phyloP scores from a whole-genome alignment of 2,797 vertebrate species.

The Valencia hispanica region DNA sequence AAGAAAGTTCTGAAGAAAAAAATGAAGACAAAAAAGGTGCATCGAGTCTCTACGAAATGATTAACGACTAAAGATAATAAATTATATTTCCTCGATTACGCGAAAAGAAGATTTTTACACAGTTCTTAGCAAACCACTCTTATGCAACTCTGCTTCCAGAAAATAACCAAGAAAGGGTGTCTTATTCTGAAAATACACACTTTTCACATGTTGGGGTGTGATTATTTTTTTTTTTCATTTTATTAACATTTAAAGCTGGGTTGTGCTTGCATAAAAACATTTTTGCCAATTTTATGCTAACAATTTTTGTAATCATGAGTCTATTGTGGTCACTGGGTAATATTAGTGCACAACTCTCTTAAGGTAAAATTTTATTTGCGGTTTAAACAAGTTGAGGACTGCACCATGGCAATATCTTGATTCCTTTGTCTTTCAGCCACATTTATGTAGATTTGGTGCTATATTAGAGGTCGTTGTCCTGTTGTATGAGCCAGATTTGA shows the following conservation, averaged over 20 bases:
- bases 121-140: background rate
- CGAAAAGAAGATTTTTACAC: background rate
- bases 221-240: background rate
- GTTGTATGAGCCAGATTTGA: background rate
- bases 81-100: background rate
- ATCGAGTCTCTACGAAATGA: background rate
- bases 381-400: too few species aligned
- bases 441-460: background rate
- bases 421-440: background rate
- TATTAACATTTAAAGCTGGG: background rate
- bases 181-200: background rate
- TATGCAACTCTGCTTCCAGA: background rate
- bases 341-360: background rate
- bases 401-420: background rate
- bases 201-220: background rate
- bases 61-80: background rate
- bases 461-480: background rate
- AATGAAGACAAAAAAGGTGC: slow-evolving; percentile 48
- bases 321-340: background rate
- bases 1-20: slow-evolving; percentile 72
- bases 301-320: background rate
- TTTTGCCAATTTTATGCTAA: background rate
- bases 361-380: too few species aligned
- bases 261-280: background rate
- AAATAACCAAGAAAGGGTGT: background rate